A percentile compares a stretch with the other conserved stretches of the same genome.
phyloP scores from a whole-genome alignment of 2,797 vertebrate genomes.

The Sitta carolinensis region DNA sequence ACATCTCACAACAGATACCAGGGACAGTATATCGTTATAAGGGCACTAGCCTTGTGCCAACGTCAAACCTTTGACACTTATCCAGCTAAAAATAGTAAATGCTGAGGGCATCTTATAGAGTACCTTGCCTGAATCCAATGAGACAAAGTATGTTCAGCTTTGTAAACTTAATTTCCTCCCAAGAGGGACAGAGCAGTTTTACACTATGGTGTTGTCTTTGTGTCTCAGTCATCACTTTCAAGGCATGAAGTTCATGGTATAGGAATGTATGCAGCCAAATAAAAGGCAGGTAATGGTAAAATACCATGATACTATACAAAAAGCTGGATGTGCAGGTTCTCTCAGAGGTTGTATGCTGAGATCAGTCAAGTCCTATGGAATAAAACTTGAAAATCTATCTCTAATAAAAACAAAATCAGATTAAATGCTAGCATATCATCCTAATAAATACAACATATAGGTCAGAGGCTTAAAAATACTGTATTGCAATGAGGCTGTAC shows the following conservation, averaged over 20 bases:
- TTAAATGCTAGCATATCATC: neutral
- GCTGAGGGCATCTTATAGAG: neutral
- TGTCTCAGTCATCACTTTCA: neutral
- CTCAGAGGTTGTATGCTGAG: neutral
- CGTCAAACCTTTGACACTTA: too few relatives aligned
- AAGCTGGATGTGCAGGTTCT: neutral
- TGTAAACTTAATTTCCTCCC: neutral
- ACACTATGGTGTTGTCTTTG: neutral
- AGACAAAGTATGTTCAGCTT: neutral
- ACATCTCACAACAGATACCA: too few relatives aligned
- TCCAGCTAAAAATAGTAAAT: neutral
- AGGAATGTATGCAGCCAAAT: neutral
- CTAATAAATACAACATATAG: neutral
- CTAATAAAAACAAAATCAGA: neutral
- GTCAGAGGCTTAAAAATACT: neutral
- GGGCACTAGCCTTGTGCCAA: too few relatives aligned
- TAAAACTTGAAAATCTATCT: neutral
- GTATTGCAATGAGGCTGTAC: neutral
- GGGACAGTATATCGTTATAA: too few relatives aligned
- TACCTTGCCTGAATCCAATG: neutral
- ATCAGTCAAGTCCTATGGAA: neutral
- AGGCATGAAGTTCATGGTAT: neutral
- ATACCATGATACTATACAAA: neutral
- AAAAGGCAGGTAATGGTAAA: neutral
- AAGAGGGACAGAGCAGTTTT: neutral